Evolutionary conservation across 2,113 vertebrate genomes (phyloP), one percentile per base, ranked within the genome.

Genomic region (Trogon melanurus): DNA sequence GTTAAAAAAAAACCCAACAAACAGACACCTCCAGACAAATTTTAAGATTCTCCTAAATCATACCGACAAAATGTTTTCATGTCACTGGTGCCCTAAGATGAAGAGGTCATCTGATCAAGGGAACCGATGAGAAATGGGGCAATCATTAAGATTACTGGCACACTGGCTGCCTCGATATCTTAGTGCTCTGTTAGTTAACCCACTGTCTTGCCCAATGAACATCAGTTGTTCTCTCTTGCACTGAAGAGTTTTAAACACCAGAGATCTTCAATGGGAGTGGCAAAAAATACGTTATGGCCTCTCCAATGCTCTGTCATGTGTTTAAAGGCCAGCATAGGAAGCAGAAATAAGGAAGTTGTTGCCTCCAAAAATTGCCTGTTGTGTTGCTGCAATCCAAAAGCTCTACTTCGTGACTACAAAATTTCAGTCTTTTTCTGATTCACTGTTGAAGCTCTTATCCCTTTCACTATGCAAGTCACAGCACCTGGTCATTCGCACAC

Each of bases 401-500:
- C 50, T 73, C 0, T 50, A 48, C 80, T 86, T 93, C 65, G 90
- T 30, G 22, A 62, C 20, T 36, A 76, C 16, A 66, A 70, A 58
- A 74, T 32, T 80, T 91, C 32, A 89, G 60, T 54, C 64, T 88
- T 86, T 91, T 41, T 85, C 32, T 10, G 32, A 89, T 66, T 84
- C 51, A 71, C 44, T 84, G 73, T 1, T 71, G 56, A 86, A 74
- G 25, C 14, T 78, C 51, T 88, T 57, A 69, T 86, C 51, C 78
- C 57, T 94, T 85, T 64, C 78, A 81, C 69, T 78, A 45, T 51
- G 56, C 79, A 54, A 93, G 75, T 88, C 62, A 61, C 32, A 89
- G 41, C 60, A 54, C 32, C 85, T 36, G 38, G 84, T 67, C 73
- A 51, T 78, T 86, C 84, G 74, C 72, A 86, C 29, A 81, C 72